phyloP scores from a whole-genome alignment of 2,888 invertebrate genomes.

The Drosophila cognata region DNA sequence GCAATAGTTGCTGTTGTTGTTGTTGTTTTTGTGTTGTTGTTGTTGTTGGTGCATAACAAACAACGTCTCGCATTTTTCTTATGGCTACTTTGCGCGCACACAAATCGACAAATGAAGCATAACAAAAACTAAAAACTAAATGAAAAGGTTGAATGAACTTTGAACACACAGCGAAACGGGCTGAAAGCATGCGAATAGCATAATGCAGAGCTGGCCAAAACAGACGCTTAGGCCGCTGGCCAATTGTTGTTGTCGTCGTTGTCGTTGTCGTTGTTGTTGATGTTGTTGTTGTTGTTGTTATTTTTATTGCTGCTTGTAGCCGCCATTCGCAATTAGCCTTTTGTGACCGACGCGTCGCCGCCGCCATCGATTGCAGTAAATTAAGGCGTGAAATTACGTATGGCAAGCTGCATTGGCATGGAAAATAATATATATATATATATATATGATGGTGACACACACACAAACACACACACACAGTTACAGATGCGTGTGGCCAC shows the following conservation, averaged over 20 bases:
- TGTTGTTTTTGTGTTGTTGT: conserved; percentile 2
- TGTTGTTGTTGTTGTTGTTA: conserved; percentile 7
- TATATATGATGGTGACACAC: conserved; percentile 29
- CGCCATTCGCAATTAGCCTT: conserved; percentile 70
- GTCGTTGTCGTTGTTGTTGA: neutral
- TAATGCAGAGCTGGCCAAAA: conserved; percentile 70
- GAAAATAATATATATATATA: conserved; percentile 1
- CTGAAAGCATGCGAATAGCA: conserved; percentile 42
- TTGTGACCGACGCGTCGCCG: conserved; percentile 50
- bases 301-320: conserved; percentile 23
- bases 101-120: conserved; percentile 72
- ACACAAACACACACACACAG: conserved; percentile 8
- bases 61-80: conserved; percentile 19
- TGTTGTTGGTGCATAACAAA: conserved; percentile 30
- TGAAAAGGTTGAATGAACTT: conserved; percentile 71
- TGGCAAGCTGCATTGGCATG: conserved; percentile 34
- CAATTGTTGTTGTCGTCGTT: conserved; percentile 20
- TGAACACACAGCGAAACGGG: conserved; percentile 32
- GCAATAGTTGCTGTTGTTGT: conserved; percentile 17
- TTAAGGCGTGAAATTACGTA: conserved; percentile 63
- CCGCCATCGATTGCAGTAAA: conserved; percentile 72
- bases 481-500: conserved; percentile 24
- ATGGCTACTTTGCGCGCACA: conserved; percentile 50
- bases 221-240: conserved; percentile 31
- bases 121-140: conserved; percentile 7